phyloP scores from a whole-genome alignment of 2,113 vertebrate species.

The Crotalus horridus region DNA sequence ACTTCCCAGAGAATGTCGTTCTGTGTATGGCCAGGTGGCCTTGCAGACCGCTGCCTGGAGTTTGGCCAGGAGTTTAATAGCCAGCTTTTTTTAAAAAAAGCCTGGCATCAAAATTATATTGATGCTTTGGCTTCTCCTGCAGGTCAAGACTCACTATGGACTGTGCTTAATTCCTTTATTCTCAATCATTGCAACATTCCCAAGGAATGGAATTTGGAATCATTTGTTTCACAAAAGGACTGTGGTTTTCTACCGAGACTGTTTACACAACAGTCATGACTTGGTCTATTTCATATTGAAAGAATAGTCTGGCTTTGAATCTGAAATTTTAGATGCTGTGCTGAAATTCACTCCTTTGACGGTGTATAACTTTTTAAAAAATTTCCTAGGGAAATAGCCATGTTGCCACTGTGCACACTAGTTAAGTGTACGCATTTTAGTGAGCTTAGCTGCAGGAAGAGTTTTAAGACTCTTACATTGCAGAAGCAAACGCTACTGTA shows the following conservation, averaged over 20 bases:
- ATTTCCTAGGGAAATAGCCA: not conserved
- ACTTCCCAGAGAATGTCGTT: fast-evolving
- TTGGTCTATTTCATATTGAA: not conserved
- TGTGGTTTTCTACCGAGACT: not conserved
- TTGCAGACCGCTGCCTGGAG: not conserved
- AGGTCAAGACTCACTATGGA: not conserved
- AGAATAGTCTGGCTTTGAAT: not conserved
- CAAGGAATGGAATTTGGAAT: not conserved
- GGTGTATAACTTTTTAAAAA: not conserved
- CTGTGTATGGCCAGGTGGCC: slow-evolving; percentile 46
- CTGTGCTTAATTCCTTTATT: not conserved
- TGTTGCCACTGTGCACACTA: not conserved
- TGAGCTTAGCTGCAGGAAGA: not conserved
- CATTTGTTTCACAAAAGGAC: not conserved
- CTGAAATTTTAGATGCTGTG: not conserved
- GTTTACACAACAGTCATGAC: not conserved
- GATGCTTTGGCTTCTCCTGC: not conserved
- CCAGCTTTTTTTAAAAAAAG: no score
- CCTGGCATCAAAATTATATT: not conserved
- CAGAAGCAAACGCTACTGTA: not conserved
- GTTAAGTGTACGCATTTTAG: not conserved
- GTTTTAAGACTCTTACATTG: no score
- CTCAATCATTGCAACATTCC: not conserved
- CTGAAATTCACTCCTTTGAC: not conserved
- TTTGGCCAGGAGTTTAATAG: not conserved